These are phyloP conservation scores for Chondrosia reniformis DNA, from an alignment of 37 sponge, comb jelly and placozoan genomes.

Conservation along the genomic window DNA sequence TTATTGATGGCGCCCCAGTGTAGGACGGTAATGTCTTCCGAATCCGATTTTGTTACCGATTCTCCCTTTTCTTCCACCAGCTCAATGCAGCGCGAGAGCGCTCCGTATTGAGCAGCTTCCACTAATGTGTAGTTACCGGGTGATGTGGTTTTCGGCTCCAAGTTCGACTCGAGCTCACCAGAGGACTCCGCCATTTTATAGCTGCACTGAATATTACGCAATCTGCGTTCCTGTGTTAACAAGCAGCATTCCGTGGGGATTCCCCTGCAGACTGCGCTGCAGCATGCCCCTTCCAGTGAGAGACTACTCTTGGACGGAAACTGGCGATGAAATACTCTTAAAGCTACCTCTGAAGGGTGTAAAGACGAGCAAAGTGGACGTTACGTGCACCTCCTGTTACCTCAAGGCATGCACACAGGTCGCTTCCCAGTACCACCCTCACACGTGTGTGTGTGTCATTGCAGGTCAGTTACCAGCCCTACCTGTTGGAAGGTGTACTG, in stretches of 20 bases:
- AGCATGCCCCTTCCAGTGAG: constrained; percentile 91
- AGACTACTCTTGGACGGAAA: constrained; percentile 91
- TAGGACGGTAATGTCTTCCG: constrained; percentile 79
- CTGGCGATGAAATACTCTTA: constrained; percentile 52
- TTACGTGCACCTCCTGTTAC: constrained; percentile 71
- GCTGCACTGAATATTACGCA: too few relatives aligned
- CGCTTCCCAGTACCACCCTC: not conserved
- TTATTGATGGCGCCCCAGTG: constrained; percentile 99
- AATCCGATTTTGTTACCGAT: constrained; percentile 60
- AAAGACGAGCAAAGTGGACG: constrained; percentile 75
- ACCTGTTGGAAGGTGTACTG: constrained; percentile 76
- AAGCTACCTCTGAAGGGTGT: constrained; percentile 85
- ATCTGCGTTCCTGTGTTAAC: too few relatives aligned
- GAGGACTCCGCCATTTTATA: too few relatives aligned
- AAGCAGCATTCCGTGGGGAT: too few relatives aligned
- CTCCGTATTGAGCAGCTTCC: constrained; percentile 89
- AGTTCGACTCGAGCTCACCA: too few relatives aligned
- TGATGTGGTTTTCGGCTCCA: too few relatives aligned
- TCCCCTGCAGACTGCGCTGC: too few relatives aligned
- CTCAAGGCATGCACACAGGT: constrained; percentile 55
- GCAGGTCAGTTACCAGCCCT: constrained; percentile 73
- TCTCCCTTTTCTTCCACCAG: constrained; percentile 72
- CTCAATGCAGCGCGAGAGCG: constrained; percentile 64
- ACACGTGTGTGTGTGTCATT: not conserved
- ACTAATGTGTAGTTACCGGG: constrained; percentile 46